phyloP scores from a whole-genome alignment of 2,113 vertebrate species.

The Pelvicachromis taeniatus region DNA sequence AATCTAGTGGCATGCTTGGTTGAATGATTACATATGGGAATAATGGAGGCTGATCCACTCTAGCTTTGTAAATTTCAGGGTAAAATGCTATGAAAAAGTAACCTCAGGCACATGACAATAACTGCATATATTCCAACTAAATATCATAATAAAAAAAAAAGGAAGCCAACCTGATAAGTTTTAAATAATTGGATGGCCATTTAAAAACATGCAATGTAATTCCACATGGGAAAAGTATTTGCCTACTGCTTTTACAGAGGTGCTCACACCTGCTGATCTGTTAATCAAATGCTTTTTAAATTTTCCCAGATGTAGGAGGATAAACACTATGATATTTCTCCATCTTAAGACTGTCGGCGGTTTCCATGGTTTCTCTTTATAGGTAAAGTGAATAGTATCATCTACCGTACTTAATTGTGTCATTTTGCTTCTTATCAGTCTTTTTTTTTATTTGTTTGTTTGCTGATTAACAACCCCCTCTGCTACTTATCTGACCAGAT shows the following conservation, averaged over 20 bases:
- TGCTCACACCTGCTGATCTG: not conserved
- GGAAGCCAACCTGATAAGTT: not conserved
- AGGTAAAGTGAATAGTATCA: constrained; percentile 83
- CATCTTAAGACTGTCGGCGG: constrained; percentile 78
- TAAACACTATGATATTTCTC: constrained; percentile 91
- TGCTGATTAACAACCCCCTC: too few relatives aligned
- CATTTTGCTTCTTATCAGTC: constrained; percentile 39
- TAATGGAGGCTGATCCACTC: constrained; percentile 23
- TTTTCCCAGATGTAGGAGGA: constrained; percentile 74
- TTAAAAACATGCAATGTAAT: not conserved
- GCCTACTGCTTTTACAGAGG: not conserved
- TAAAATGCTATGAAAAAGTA: not conserved
- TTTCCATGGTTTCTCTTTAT: constrained; percentile 76
- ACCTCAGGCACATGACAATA: not conserved
- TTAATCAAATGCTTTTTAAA: not conserved
- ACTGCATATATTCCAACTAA: not conserved
- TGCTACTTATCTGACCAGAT: too few relatives aligned
- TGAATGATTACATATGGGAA: not conserved
- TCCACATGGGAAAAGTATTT: not conserved
- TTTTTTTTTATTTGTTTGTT: too few relatives aligned
- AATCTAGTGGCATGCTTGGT: not conserved
- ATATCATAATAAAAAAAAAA: not conserved
- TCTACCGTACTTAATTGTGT: constrained; percentile 67
- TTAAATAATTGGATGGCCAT: not conserved
- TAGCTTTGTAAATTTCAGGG: not conserved